Percentiles rank a stretch among this genome's conserved stretches.
Evolutionary conservation across 2,888 invertebrate genomes (phyloP).

Genomic region (Drosophila kambysellisi): DNA sequence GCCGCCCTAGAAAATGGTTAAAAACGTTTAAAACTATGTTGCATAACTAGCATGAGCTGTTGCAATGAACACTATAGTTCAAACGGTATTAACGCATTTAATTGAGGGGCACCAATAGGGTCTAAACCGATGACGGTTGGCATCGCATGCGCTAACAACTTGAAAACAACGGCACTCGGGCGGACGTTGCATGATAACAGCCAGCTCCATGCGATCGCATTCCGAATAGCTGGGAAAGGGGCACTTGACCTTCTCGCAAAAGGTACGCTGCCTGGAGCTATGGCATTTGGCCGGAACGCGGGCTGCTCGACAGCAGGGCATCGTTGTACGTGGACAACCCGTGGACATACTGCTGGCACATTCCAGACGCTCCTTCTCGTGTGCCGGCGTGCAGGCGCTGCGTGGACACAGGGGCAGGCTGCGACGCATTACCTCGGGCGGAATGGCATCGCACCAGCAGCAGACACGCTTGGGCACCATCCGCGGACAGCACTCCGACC

Average conservation of each 20-base stretch:
- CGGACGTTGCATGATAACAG: constrained; percentile 19
- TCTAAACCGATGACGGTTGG: background rate
- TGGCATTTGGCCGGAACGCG: constrained; percentile 53
- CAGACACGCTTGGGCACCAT: constrained; percentile 44
- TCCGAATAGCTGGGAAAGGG: constrained; percentile 72
- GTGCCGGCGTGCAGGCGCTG: constrained; percentile 15
- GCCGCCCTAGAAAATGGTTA: too few relatives aligned
- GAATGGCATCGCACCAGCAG: constrained; percentile 43
- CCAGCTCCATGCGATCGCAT: constrained; percentile 36
- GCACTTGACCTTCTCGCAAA: constrained; percentile 49
- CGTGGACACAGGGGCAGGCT: constrained; percentile 20
- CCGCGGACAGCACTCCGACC: constrained; percentile 64
- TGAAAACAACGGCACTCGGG: constrained; percentile 49
- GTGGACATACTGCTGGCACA: constrained; percentile 3
- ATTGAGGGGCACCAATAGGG: constrained; percentile 28
- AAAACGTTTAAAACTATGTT: constrained; percentile 27
- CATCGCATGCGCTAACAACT: background rate
- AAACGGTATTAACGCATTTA: background rate
- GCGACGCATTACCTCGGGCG: constrained; percentile 41
- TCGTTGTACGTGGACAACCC: constrained; percentile 31
- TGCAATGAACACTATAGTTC: constrained; percentile 18
- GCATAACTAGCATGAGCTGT: background rate
- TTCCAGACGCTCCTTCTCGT: constrained; percentile 12
- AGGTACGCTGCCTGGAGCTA: rapidly evolving
- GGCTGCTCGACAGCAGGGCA: constrained; percentile 57